These are phyloP conservation scores for Eupithecia subfuscata DNA, from an alignment of 2,888 invertebrate species.

Conservation along the genomic window DNA sequence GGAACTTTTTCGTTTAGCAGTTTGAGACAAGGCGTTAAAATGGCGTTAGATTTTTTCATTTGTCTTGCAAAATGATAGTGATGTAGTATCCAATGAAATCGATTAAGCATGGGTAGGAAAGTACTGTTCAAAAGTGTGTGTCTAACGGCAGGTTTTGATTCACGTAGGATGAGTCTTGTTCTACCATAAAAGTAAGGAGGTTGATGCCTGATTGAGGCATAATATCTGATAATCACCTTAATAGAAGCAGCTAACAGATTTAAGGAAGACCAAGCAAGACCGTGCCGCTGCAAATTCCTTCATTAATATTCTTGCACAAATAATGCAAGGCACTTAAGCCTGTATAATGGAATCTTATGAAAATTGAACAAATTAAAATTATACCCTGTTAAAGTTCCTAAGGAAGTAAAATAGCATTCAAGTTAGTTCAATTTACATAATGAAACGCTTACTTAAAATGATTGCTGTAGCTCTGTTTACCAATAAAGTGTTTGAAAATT, in stretches of 20 bases:
- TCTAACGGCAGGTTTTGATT: not conserved
- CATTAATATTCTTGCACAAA: constrained; percentile 1
- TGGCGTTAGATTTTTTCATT: not conserved
- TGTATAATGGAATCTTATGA: not conserved
- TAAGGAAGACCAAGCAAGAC: not conserved
- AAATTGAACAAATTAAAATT: not conserved
- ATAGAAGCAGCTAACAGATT: not conserved
- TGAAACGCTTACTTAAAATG: not conserved
- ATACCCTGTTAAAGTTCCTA: not conserved
- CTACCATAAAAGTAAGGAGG: not conserved
- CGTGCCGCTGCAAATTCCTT: not conserved
- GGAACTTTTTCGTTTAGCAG: constrained; percentile 68
- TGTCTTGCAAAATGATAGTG: not conserved
- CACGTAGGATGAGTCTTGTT: not conserved
- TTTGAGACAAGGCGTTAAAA: constrained; percentile 7
- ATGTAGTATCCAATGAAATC: not conserved
- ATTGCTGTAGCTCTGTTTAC: not conserved
- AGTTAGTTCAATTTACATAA: not conserved
- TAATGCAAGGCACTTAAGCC: constrained; percentile 2
- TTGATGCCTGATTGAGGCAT: not conserved
- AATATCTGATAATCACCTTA: not conserved
- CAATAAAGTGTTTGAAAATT: not conserved
- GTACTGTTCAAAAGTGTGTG: not conserved
- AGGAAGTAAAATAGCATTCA: not conserved
- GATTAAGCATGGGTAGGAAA: not conserved